Base-by-base conservation (phyloP, 2,113 vertebrate species). In the Centropus bengalensis region DNA sequence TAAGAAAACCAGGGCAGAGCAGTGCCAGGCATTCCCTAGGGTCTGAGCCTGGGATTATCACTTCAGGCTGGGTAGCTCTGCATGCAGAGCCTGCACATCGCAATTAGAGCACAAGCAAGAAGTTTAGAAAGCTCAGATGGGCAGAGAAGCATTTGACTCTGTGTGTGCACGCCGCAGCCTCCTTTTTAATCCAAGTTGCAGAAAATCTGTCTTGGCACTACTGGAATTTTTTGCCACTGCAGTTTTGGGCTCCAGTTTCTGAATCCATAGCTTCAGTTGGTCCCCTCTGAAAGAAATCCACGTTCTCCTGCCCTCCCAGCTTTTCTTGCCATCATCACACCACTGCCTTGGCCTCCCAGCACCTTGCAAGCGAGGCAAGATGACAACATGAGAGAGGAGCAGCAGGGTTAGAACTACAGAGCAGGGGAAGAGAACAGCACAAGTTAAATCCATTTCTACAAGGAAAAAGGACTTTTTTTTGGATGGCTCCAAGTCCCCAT, bases 101-200 rank as follows among this genome's bases (percentile, higher is more conserved):
- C 96, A 94, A 94, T 95, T 94, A 95, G 94, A 95, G 91, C 95
- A 93, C 14, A 42, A 79, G 89, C 88, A 76, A 80, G 94, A 76
- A 80, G 94, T 90, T 91, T 68, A 86, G 76, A 79, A 95, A 94
- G 74, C 92, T 82, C 86, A 82, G 88, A 94, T 93, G 33, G 85
- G 91, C 86, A 93, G 93, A 93, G 86, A 92, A 97, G 84, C 75
- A 77, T 82, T 91, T 63, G 58, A 75, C 66, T 54, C 88, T 45
- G 8, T 9, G 16, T 38, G 38, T 32, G n/a, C 24, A 16, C 26
- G 22, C 71, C 58, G 88, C 73, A 84, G 73, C 56, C 56, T 90
- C 38, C 60, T 90, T 75, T 68, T 52, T 55, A 86, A 91, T 44
- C 66, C 69, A 30, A 70, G 38, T 20, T 51, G 69, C 44, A 78